Base-by-base conservation (phyloP, 2,888 invertebrate species). In the Xanthorhoe spadicearia region DNA sequence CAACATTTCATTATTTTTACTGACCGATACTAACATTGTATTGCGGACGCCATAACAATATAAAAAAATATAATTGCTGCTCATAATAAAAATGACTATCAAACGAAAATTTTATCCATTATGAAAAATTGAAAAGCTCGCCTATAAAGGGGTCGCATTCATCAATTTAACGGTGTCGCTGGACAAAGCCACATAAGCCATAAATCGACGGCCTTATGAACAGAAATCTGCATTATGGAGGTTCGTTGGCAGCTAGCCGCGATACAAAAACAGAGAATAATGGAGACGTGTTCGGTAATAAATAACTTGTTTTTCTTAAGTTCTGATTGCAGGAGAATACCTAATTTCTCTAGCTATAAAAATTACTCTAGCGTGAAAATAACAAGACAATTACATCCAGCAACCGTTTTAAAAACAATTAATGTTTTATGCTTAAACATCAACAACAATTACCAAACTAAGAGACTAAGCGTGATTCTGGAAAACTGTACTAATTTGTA, bases 141-240 rank as follows among this genome's bases (percentile, higher is more conserved):
- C 18, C 65, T 59, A 62, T 66, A 61, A 58, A 23, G 46, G 57
- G 46, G 51, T 56, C 64, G 55, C 67, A 71, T 69, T 67, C 64
- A 68, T 73, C 66, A 71, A 64, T 70, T 71, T 68, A 73, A 68
- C 67, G 68, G 64, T 54, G 61, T 58, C 69, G 67, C 64, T 53
- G 64, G 69, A 72, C 70, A 73, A 73, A 69, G 58, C 71, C 71
- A 61, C 66, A 67, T 55, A 66, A 50, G 53, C 61, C 65, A 67
- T 73, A 74, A 74, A 74, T 72, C 72, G 65, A 32, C 54, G 23
- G 55, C 57, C 52, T 64, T 66, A 69, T 68, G 64, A 71, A 69
- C 71, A 65, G 64, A 61, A 65, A 69, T 71, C 64, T 69, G 64
- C 68, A 71, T 71, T 73, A 71, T 68, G 56, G 55, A 19, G 67